Base-by-base conservation (phyloP, 1,140 invertebrate genomes). In the Brachionus sp. region DNA sequence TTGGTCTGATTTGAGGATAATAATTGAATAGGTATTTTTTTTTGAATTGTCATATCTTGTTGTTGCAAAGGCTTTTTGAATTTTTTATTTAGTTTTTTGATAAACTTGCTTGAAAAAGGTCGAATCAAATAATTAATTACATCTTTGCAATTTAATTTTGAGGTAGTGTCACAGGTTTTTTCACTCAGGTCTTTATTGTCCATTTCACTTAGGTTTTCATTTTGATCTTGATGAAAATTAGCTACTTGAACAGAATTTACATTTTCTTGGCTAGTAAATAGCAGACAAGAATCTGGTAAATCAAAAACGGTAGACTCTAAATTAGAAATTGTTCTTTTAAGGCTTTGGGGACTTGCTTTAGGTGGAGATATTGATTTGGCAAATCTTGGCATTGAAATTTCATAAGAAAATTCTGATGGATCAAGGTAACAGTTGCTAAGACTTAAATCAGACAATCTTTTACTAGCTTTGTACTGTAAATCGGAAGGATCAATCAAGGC, bases 41-140 rank as follows among this genome's bases (percentile, higher is more conserved):
- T 2, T 33, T 68, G 64, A n/a, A 5, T 39, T 46, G 46, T 23
- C 1, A 29, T 0, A 3, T 46, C 0, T 44, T 75, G 16, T n/a
- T 46, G 70, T 16, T 10, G 16, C 0, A 16, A 9, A 13, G 70
- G 7, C 29, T 23, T 44, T 19, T 44, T 46, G 12, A 46, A 75
- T 75, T 75, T 75, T 75, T 75, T 75, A 19, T 75, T 75, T 12
- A 46, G 25, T 75, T 75, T 75, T 75, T 75, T 75, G 39, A 75
- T 46, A 2, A 46, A 4, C 23, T 46, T 75, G 10, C 10, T 46
- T 29, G 66, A 19, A 37, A 70, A 37, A 39, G 66, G 66, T 70
- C 16, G 3, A n/a, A 70, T 70, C 16, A 70, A 9, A 70, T 70
- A 70, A 70, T 23, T 70, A 16, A 70, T 39, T 9, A 70, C 66